These are phyloP conservation scores for Sceloporus tristichus DNA, from an alignment of 2,113 vertebrate genomes.

Conservation along the genomic window DNA sequence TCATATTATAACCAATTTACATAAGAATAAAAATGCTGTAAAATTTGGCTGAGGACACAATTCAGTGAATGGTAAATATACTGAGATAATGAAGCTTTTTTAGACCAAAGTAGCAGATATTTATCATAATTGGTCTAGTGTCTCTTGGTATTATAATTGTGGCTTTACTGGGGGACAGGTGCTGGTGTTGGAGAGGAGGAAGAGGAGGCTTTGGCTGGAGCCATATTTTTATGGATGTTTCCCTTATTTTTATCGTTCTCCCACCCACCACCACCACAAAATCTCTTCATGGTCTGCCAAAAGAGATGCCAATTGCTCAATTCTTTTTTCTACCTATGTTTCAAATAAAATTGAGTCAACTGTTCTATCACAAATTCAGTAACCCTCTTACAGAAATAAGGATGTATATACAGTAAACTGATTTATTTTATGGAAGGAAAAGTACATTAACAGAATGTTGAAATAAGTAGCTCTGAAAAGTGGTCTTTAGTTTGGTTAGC, in stretches of 20 bases:
- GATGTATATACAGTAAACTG: conserved; percentile 26
- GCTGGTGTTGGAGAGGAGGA: conserved; percentile 34
- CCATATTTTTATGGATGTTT: conserved; percentile 56
- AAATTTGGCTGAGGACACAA: conserved; percentile 20
- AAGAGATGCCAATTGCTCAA: conserved; percentile 58
- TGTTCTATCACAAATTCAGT: conserved; percentile 3
- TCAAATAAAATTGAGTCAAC: conserved; percentile 57
- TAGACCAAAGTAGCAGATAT: background rate
- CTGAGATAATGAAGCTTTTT: conserved; percentile 27
- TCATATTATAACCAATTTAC: background rate
- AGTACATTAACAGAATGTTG: background rate
- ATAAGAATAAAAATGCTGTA: conserved; percentile 21
- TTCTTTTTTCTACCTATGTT: conserved; percentile 57
- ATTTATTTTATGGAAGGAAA: background rate
- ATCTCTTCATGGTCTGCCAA: conserved; percentile 56
- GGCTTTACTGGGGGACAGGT: conserved; percentile 14
- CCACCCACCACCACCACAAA: conserved; percentile 31
- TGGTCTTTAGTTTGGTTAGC: conserved; percentile 51
- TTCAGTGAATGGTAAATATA: conserved; percentile 36
- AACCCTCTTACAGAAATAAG: background rate
- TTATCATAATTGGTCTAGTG: conserved; percentile 10
- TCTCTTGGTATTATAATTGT: conserved; percentile 52
- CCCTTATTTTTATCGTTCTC: conserved; percentile 48
- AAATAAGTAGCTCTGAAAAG: conserved; percentile 37
- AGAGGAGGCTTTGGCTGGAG: conserved; percentile 57